Evolutionary conservation across 2,113 vertebrate species (phyloP).

Genomic region (Lepus europaeus): DNA sequence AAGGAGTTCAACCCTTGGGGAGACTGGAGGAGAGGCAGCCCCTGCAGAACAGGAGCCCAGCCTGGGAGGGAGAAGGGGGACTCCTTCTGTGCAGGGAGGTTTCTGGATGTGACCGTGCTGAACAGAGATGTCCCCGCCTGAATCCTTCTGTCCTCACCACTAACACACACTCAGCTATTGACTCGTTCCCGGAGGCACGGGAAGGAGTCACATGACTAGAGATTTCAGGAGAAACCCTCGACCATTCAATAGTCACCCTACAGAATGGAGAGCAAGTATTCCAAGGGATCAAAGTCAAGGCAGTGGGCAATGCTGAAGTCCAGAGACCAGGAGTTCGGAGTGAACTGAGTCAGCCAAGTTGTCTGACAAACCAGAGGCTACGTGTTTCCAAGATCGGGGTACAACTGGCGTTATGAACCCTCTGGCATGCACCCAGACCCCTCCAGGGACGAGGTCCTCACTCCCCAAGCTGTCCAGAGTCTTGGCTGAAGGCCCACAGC

Average conservation of each 20-base stretch:
- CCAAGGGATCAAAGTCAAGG: not conserved
- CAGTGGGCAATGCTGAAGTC: not conserved
- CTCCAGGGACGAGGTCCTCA: not conserved
- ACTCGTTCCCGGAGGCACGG: not conserved
- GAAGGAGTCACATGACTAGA: not conserved
- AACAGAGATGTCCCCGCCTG: not conserved
- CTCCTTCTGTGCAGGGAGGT: not conserved
- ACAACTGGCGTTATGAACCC: accelerated
- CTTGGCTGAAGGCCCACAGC: not conserved
- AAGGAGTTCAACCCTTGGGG: not conserved
- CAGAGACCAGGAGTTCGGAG: not conserved
- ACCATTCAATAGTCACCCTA: not conserved
- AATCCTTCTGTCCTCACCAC: not conserved
- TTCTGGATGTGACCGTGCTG: not conserved
- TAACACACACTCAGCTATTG: not conserved
- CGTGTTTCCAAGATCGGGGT: not conserved
- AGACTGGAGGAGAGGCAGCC: accelerated
- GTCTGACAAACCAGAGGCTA: not conserved
- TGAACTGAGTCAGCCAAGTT: not conserved
- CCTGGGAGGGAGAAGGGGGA: not conserved
- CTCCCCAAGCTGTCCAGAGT: not conserved
- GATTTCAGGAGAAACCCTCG: not conserved
- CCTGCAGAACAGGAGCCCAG: not conserved
- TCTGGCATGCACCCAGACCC: not conserved
- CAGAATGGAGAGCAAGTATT: not conserved